Base-by-base conservation (phyloP, 1,140 invertebrate genomes). In the Monochamus saltuarius region DNA sequence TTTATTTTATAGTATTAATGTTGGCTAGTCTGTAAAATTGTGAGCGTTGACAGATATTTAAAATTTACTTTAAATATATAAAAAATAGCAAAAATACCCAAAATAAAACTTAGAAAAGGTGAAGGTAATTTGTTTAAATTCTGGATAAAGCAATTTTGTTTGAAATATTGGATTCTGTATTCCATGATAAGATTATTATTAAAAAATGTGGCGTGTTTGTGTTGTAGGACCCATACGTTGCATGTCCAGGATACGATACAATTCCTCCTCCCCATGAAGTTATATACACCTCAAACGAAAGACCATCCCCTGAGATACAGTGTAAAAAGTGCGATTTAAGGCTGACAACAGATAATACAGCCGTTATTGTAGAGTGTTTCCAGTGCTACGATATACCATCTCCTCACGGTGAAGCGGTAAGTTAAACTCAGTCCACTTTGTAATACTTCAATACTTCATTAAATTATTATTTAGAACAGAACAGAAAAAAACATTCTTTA, bases 311-410 rank as follows among this genome's bases (percentile, higher is more conserved):
- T 19, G 53, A 63, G 57, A 29, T 53, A 11, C 22, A 62, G 55
- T 69, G 67, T 51, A 64, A 63, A 56, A 66, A 59, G 53, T 69
- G 62, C 36, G 59, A 64, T 61, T 59, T 69, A 37, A 39, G 61
- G 45, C 43, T 64, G 38, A 61, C 65, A 35, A 46, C 61, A 7
- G 67, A 69, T 46, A 60, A 61, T 45, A 37, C 34, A 6, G 59
- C 51, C 13, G 67, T 69, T 37, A 52, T 71, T 35, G 35, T 71
- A 1, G 46, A 64, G 35, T 71, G 69, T 53, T 67, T 56, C 42
- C 54, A 68, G 39, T 71, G 69, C 52, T 50, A 49, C 16, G 61
- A 68, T 42, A 36, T 63, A 37, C 50, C 52, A 29, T 11, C 36
- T 47, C 37, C 37, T 6, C 8, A 17, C 8, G 49, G 37, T 34